Evolutionary conservation across 1,140 invertebrate species (phyloP).

Genomic region (Anoplolepis gracilipes): DNA sequence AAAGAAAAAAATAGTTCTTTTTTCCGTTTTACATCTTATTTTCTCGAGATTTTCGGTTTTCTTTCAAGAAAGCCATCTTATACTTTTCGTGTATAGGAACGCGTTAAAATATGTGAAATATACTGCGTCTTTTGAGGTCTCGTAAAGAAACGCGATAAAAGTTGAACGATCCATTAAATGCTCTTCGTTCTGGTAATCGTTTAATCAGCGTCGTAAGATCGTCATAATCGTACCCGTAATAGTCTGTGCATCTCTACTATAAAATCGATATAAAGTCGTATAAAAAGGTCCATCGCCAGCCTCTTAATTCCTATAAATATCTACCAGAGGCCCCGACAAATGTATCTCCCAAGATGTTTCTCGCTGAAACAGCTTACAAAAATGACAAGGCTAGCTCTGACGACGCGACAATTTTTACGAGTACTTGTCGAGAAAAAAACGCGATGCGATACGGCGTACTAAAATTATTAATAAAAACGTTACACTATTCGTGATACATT

Average conservation of each 20-base stretch:
- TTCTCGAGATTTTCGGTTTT: background rate
- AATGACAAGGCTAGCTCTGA: conserved; percentile 63
- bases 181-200: conserved; percentile 70
- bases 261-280: conserved; percentile 65
- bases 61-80: background rate
- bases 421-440: background rate
- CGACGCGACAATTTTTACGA: conserved; percentile 63
- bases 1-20: background rate
- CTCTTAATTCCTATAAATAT: conserved; percentile 66
- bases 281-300: conserved; percentile 64
- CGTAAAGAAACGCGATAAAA: conserved; percentile 64
- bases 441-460: conserved; percentile 52
- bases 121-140: background rate
- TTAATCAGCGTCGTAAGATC: conserved; percentile 61
- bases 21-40: conserved; percentile 17
- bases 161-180: conserved; percentile 61
- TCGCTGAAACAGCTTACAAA: conserved; percentile 37
- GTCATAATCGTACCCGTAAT: conserved; percentile 33
- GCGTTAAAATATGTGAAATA: conserved; percentile 42
- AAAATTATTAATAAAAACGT: conserved; percentile 84
- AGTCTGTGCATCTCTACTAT: conserved; percentile 44
- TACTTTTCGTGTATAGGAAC: background rate
- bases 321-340: conserved; percentile 31
- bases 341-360: conserved; percentile 28
- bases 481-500: conserved; percentile 62